Evolutionary conservation across 1,140 invertebrate genomes (phyloP).

Genomic region (Tetramorium simillimum): DNA sequence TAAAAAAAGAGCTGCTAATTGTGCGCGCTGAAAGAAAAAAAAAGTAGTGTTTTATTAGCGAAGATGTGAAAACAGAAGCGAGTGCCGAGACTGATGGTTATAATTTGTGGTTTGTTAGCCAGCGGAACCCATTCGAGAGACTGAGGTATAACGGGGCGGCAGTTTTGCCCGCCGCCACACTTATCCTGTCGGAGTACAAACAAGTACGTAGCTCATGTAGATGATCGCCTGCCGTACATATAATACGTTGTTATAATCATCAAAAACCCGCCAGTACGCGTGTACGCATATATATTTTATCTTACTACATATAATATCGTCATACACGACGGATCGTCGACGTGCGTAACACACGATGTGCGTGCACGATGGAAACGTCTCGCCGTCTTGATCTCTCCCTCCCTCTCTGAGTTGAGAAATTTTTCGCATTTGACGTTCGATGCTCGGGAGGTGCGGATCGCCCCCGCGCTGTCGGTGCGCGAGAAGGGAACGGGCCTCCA

Average conservation of each 20-base stretch:
- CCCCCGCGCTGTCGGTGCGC: background rate
- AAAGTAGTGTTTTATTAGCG: slow-evolving; percentile 59
- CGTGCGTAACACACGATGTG: slow-evolving; percentile 70
- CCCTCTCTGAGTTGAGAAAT: background rate
- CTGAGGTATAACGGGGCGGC: slow-evolving; percentile 86
- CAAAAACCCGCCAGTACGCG: slow-evolving; percentile 76
- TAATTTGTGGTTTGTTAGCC: slow-evolving; percentile 88
- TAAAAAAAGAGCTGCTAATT: slow-evolving; percentile 12
- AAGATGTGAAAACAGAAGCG: slow-evolving; percentile 61
- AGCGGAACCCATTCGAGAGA: slow-evolving; percentile 91
- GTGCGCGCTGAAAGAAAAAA: slow-evolving; percentile 38
- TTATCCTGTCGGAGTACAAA: slow-evolving; percentile 88
- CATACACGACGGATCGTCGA: slow-evolving; percentile 72
- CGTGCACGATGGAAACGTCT: slow-evolving; percentile 60
- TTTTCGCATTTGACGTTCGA: slow-evolving; percentile 1
- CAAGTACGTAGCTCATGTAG: slow-evolving; percentile 87
- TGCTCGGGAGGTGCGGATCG: background rate
- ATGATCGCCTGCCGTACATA: slow-evolving; percentile 82
- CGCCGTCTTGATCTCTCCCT: slow-evolving; percentile 50
- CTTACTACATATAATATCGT: slow-evolving; percentile 47
- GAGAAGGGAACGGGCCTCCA: background rate
- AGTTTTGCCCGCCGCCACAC: slow-evolving; percentile 84
- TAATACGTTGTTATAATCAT: slow-evolving; percentile 81
- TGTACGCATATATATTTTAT: slow-evolving; percentile 69
- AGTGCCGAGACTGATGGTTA: slow-evolving; percentile 83